Evolutionary conservation across 2,113 vertebrate species (phyloP), one percentile per base, ranked within the genome.

Genomic region (Pseudonaja textilis): DNA sequence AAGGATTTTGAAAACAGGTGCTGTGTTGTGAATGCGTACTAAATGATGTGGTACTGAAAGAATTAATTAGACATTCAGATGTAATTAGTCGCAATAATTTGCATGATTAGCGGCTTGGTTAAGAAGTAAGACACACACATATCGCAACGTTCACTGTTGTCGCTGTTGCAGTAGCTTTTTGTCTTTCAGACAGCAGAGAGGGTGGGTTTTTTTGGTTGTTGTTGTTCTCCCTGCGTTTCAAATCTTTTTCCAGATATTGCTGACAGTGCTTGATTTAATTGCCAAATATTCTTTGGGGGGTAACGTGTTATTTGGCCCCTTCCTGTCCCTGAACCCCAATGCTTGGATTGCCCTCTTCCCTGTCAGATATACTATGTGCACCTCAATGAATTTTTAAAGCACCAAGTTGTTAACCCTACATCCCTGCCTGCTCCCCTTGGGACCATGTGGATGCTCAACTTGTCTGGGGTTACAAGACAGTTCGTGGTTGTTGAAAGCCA

Each of bases 31-130:
- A 99, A 99, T 98, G 98, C 98, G 96, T 97, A 98, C 98, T 99
- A 99, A 99, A 99, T 98, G 98, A 99, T 99, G 98, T 99, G 99
- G 99, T 99, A 99, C 98, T 98, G 98, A 98, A 99, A 98, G 99
- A 99, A 99, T 99, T 99, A 99, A 99, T 99, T 99, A 99, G 98
- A 98, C 98, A 98, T 98, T 98, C 98, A 97, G 98, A 98, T 98
- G 98, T 99, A 99, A 99, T 99, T 99, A 99, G 98, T 99, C 98
- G 98, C 98, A 99, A 99, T 99, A 99, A 99, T 99, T 99, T 99
- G 98, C 98, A 98, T 99, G 99, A 99, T 99, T 99, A 99, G 99
- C 97, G 97, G 98, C 98, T 98, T 98, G 98, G 98, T 99, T 99
- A 99, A 98, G 98, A 98, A 99, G 98, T 97, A 98, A 99, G 99